Conservation (phyloP, 2,113 vertebrate genomes). For the Rattus rattus region DNA sequence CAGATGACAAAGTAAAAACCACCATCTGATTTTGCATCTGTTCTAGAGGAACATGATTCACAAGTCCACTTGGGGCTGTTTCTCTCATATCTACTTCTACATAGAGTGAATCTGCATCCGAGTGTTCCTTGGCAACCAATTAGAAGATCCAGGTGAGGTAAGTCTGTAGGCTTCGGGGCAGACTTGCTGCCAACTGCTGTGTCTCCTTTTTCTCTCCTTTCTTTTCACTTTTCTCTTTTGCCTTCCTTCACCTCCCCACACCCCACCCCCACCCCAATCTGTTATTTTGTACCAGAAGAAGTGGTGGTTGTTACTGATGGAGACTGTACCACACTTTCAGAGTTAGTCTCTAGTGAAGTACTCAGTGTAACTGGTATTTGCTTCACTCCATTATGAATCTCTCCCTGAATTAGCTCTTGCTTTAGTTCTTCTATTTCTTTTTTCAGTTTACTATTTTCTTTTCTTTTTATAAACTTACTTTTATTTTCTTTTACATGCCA, state of each 20-base stretch:
- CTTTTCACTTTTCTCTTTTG: conserved; percentile 92
- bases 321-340: conserved; percentile 73
- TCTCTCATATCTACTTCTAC: not conserved
- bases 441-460: conserved; percentile 97
- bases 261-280: no score
- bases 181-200: not conserved
- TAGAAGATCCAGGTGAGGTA: not conserved
- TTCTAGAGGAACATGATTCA: not conserved
- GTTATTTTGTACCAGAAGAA: conserved; percentile 81
- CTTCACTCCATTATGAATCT: conserved; percentile 94
- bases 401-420: conserved; percentile 93
- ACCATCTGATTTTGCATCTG: conserved; percentile 98
- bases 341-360: conserved; percentile 70
- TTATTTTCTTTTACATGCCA: no score
- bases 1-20: conserved; percentile 94
- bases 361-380: conserved; percentile 87
- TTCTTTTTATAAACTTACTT: conserved; percentile 93
- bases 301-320: conserved; percentile 69
- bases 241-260: not conserved
- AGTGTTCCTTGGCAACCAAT: not conserved
- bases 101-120: not conserved
- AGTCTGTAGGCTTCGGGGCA: not conserved
- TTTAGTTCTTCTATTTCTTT: conserved; percentile 96
- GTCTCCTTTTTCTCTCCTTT: conserved; percentile 85
- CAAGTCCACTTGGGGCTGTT: not conserved